Percentiles rank a stretch among this genome's conserved stretches.
These are phyloP conservation scores for Glomeris maerens DNA, from an alignment of 1,140 invertebrate genomes.

Conservation along the genomic window DNA sequence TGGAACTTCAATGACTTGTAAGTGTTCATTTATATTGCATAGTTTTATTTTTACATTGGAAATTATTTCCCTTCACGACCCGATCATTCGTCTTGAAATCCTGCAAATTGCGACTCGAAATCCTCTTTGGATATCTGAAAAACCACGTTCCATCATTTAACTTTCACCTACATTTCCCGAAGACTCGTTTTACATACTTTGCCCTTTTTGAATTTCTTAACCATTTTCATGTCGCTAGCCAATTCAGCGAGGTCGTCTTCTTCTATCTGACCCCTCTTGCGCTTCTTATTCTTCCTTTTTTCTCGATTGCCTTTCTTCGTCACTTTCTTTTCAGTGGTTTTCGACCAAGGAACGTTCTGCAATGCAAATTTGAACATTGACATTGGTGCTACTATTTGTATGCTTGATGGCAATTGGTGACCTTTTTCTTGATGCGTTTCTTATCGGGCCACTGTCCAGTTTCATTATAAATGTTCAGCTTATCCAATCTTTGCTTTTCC, in stretches of 20 bases:
- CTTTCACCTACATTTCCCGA: no score
- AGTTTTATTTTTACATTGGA: no score
- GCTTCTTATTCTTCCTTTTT: conserved; percentile 32
- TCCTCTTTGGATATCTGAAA: no score
- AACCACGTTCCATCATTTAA: no score
- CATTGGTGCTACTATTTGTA: background rate
- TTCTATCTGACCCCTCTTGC: conserved; percentile 33
- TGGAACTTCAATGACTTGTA: no score
- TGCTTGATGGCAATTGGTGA: background rate
- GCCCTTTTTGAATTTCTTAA: conserved; percentile 78
- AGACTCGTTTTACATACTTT: conserved; percentile 47
- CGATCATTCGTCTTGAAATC: no score
- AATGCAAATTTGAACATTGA: background rate
- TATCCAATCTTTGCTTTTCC: conserved; percentile 55
- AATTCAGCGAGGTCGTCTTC: conserved; percentile 71
- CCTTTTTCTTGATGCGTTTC: conserved; percentile 33
- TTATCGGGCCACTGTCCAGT: conserved; percentile 62
- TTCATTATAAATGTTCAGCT: conserved; percentile 51
- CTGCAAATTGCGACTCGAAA: no score
- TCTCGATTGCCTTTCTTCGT: conserved; percentile 46
- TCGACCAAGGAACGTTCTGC: conserved; percentile 60
- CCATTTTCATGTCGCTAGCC: conserved; percentile 59
- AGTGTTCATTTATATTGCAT: no score
- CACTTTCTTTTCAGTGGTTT: conserved; percentile 56
- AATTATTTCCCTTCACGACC: no score